Conservation (phyloP, 1,140 invertebrate species). For the Caenorhabditis tropicalis region DNA sequence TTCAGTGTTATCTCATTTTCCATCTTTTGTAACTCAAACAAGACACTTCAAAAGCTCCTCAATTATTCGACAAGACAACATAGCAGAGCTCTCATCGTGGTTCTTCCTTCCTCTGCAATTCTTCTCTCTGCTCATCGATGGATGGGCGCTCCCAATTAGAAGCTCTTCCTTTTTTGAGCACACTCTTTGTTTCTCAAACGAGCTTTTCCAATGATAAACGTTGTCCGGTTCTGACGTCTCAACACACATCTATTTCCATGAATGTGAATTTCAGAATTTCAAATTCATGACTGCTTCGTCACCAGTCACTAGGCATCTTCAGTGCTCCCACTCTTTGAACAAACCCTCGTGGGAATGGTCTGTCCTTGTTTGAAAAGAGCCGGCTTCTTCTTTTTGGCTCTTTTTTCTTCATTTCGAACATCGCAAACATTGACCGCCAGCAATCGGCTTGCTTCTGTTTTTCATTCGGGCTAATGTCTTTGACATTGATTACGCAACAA, state of each 20-base stretch:
- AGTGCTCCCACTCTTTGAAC: neutral
- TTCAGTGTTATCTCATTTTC: neutral
- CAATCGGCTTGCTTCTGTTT: neutral
- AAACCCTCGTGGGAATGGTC: constrained; percentile 42
- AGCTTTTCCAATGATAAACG: neutral
- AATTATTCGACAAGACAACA: constrained; percentile 30
- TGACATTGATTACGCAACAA: constrained; percentile 30
- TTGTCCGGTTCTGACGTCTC: neutral
- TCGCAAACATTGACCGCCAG: constrained; percentile 30
- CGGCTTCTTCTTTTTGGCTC: neutral
- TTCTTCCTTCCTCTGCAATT: neutral
- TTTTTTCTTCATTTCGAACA: constrained; percentile 40
- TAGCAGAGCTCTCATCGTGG: neutral
- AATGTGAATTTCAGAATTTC: constrained; percentile 43
- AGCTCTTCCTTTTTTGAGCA: neutral
- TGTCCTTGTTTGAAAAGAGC: neutral
- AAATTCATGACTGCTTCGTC: constrained; percentile 40
- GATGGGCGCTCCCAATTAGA: constrained; percentile 27
- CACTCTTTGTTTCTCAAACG: neutral
- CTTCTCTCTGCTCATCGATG: neutral
- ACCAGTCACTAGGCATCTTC: constrained; percentile 14
- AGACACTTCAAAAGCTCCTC: constrained; percentile 36
- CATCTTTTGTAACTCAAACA: constrained; percentile 20
- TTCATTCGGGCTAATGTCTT: neutral
- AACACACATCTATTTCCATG: neutral